Base-by-base conservation (phyloP, 2,797 vertebrate species). In the Mormyrus proboscirostris region DNA sequence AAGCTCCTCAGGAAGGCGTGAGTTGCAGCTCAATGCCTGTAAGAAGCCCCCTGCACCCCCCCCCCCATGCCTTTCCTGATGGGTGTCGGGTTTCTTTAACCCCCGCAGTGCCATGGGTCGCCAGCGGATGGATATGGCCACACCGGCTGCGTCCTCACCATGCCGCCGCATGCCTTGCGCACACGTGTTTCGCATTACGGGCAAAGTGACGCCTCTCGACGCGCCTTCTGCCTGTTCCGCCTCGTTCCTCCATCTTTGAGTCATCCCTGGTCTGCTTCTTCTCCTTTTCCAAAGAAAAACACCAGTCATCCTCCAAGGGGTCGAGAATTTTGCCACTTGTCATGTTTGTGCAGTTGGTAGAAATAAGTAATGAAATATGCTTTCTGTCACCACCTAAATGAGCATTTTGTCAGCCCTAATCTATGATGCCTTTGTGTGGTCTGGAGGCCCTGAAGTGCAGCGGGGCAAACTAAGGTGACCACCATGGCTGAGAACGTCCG, bases 41-140 rank as follows among this genome's bases (percentile, higher is more conserved):
- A 9, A 29, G 51, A 55, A 38, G 9, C 84, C 33, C 87, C 89
- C 86, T 87, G 89, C 92, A 8, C 49, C 14, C 88, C 88, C 87
- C 87, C 87, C 92, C 88, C 88, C 73, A 91, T 84, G 14, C 50
- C 25, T 16, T 92, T 93, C 90, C 86, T 90, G 57, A 84, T 93
- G 92, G 91, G 90, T 93, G 94, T 96, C 94, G 90, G 88, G 91
- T 95, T 96, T 95, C 89, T 87, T 89, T 95, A 95, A 95, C 95
- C 94, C 90, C 93, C 57, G 93, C 92, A 88, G 57, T 90, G 6
- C 86, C 92, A 91, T 51, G 79, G 55, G 19, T n/a, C 38, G 14
- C 3, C 12, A 16, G 47, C 3, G 49, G 83, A 19, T 3, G 47
- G 44, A 29, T 25, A 1, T 14, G 16, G 7, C 6, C 25, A 8